These are phyloP conservation scores for Zosterops pallidus DNA, from an alignment of 2,113 vertebrate species.

Conservation along the genomic window DNA sequence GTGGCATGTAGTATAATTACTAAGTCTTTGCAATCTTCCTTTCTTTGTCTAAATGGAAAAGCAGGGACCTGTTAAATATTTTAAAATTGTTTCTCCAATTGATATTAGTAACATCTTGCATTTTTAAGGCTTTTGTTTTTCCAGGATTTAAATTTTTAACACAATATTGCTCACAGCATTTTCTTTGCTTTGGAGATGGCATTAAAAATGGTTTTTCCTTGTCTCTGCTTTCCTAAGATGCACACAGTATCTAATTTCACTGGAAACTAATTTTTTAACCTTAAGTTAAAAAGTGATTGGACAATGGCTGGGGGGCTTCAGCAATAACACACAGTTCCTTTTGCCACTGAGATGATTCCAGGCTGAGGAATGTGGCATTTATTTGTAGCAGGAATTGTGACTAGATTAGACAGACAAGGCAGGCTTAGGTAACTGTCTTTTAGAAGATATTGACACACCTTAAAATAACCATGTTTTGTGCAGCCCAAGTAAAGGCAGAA, in stretches of 20 bases:
- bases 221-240: conserved; percentile 25
- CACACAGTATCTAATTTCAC: conserved; percentile 36
- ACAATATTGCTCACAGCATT: conserved; percentile 46
- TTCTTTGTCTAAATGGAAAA: conserved; percentile 6
- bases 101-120: conserved; percentile 24
- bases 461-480: neutral
- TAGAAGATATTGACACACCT: neutral
- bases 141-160: conserved; percentile 59
- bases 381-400: neutral
- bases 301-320: neutral
- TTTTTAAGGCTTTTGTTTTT: conserved; percentile 54
- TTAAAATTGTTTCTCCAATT: conserved; percentile 19
- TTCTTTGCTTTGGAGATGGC: conserved; percentile 21
- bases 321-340: neutral
- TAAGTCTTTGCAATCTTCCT: neutral
- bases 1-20: neutral
- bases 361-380: neutral
- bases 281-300: conserved; percentile 38
- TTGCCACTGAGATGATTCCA: neutral
- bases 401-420: neutral
- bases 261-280: conserved; percentile 53
- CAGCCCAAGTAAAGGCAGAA: neutral
- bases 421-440: neutral
- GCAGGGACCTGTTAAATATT: conserved; percentile 16
- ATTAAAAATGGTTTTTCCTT: conserved; percentile 30